Percentiles rank a stretch among this genome's conserved stretches.
Evolutionary conservation across 2,797 vertebrate species (phyloP).

Genomic region (Chelidonichthys spinosus): DNA sequence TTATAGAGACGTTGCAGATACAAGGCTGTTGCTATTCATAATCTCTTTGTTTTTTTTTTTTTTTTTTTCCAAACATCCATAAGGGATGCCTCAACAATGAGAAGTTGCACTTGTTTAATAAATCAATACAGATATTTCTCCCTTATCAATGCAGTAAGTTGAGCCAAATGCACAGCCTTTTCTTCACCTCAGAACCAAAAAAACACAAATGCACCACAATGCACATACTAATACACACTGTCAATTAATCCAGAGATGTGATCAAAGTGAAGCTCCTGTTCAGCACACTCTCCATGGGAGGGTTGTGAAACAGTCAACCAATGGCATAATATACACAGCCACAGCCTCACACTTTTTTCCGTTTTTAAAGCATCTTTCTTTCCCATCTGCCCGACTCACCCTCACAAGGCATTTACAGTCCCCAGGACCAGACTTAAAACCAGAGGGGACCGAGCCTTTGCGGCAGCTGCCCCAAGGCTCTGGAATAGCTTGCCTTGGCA

Average conservation of each 20-base stretch:
- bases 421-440: too few species aligned
- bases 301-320: slow-evolving; percentile 74
- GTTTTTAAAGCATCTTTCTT: slow-evolving; percentile 28
- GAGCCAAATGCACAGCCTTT: slow-evolving; percentile 16
- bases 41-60: neutral
- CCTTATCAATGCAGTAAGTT: slow-evolving; percentile 22
- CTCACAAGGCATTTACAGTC: slow-evolving; percentile 34
- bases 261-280: slow-evolving; percentile 73
- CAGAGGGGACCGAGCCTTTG: too few species aligned
- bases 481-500: too few species aligned
- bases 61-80: slow-evolving; percentile 19
- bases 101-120: neutral
- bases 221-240: slow-evolving; percentile 43
- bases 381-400: slow-evolving; percentile 52
- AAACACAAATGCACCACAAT: slow-evolving; percentile 27
- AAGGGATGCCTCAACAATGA: neutral
- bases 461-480: too few species aligned
- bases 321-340: slow-evolving; percentile 62
- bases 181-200: slow-evolving; percentile 22
- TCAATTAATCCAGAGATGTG: slow-evolving; percentile 69
- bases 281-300: slow-evolving; percentile 76
- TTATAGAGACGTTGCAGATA: neutral
- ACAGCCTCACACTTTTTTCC: slow-evolving; percentile 41
- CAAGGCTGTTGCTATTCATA: neutral
- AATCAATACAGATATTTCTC: slow-evolving; percentile 3